phyloP scores from a whole-genome alignment of 2,888 invertebrate genomes.

The Phyllotreta striolata region DNA sequence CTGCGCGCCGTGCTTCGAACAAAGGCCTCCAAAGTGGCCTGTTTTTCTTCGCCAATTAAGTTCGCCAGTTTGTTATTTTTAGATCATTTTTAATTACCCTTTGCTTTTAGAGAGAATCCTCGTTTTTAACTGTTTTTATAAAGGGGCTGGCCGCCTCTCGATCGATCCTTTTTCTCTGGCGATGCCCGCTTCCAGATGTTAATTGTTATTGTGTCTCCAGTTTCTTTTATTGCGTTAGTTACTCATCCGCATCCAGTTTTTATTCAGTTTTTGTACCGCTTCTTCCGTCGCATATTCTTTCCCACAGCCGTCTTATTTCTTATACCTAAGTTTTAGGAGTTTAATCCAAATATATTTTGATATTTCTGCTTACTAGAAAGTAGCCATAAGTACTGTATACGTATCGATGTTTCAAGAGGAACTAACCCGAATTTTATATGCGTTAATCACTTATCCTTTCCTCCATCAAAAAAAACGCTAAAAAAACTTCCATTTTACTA shows the following conservation, averaged over 20 bases:
- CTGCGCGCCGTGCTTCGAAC: constrained; percentile 36
- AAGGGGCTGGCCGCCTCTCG: constrained; percentile 38
- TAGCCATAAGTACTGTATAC: too few relatives aligned
- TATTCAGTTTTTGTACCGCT: constrained; percentile 34
- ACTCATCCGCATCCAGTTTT: constrained; percentile 34
- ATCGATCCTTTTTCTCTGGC: constrained; percentile 36
- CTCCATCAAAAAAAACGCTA: constrained; percentile 2
- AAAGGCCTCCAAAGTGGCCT: constrained; percentile 48
- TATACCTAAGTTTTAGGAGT: too few relatives aligned
- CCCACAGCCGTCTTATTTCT: constrained; percentile 25
- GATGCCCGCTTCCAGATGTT: constrained; percentile 39
- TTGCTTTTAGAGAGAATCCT: constrained; percentile 53
- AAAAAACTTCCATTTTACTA: constrained; percentile 7
- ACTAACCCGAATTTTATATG: constrained; percentile 4
- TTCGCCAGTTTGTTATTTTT: constrained; percentile 61
- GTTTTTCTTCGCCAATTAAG: constrained; percentile 61
- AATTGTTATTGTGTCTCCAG: constrained; percentile 45
- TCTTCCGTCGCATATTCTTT: constrained; percentile 17
- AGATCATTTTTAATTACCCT: constrained; percentile 61
- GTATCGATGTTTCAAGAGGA: too few relatives aligned
- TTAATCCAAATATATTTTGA: too few relatives aligned
- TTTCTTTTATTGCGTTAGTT: constrained; percentile 42
- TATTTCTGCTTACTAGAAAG: too few relatives aligned
- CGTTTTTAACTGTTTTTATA: constrained; percentile 54
- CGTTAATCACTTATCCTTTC: constrained; percentile 14